Percentiles rank a stretch among this genome's conserved stretches.
These are phyloP conservation scores for Lycodopsis pacificus DNA, from an alignment of 2,797 vertebrate species.

Conservation along the genomic window DNA sequence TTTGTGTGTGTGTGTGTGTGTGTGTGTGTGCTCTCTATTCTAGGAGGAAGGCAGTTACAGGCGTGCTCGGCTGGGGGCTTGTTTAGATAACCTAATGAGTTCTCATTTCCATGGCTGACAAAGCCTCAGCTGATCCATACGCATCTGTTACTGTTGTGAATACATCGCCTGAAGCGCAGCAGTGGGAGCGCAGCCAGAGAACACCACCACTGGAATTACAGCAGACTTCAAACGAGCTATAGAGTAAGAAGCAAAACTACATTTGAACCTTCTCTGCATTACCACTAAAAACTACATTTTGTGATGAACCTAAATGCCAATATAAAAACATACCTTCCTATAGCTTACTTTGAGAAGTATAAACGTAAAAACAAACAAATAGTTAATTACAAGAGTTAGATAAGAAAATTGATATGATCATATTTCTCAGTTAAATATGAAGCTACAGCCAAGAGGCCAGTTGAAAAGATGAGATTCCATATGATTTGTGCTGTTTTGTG, in stretches of 20 bases:
- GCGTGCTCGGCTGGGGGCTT: conserved; percentile 53
- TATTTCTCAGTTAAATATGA: too few relatives aligned
- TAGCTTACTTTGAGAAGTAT: too few relatives aligned
- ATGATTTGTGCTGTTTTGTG: too few relatives aligned
- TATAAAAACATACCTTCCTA: too few relatives aligned
- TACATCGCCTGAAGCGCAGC: conserved; percentile 32
- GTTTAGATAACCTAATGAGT: conserved; percentile 71
- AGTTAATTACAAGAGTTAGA: too few relatives aligned
- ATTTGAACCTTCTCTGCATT: neutral
- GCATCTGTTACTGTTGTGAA: conserved; percentile 62
- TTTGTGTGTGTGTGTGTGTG: neutral
- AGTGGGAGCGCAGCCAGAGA: conserved; percentile 13
- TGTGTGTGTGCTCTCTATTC: conserved; percentile 5
- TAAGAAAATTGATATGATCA: too few relatives aligned
- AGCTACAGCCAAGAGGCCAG: too few relatives aligned
- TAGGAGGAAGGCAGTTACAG: conserved; percentile 20
- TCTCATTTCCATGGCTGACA: conserved; percentile 68
- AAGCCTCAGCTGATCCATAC: conserved; percentile 55
- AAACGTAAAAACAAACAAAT: too few relatives aligned
- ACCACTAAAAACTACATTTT: too few relatives aligned
- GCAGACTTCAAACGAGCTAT: neutral
- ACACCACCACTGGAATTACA: conserved; percentile 2
- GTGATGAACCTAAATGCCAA: too few relatives aligned
- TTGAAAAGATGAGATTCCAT: too few relatives aligned
- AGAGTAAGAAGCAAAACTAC: neutral